Base-by-base conservation (phyloP, 2,888 invertebrate species). In the Cremastobaeus sp. region DNA sequence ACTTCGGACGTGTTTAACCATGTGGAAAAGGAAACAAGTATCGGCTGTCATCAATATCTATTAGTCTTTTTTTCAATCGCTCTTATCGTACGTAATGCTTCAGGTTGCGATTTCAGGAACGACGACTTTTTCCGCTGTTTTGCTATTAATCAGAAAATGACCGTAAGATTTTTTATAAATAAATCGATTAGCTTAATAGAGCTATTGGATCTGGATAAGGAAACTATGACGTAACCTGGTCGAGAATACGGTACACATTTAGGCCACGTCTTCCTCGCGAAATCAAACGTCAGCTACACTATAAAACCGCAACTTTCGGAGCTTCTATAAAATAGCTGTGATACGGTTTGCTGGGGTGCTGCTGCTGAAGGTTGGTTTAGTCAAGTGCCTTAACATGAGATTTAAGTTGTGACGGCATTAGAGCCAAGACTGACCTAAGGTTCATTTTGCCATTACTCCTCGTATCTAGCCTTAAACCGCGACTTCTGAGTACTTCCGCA, bases 321-420 rank as follows among this genome's bases (percentile, higher is more conserved):
- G 55, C 37, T 57, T 59, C 37, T 37, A 28, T 35, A 65, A 65
- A 65, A 52, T 34, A 28, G 30, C 37, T 47, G 34, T 43, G 32
- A 41, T 69, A 52, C 37, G 68, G 45, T 65, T 69, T 52, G 15
- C 43, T 11, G n/a, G 39, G 12, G 41, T 9, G 34, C 55, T 57
- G 66, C 39, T 37, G 57, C 39, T 55, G 62, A 62, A 52, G 54
- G 62, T 62, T 55, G 28, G 41, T 60, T 52, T 60, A 60, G 52
- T 43, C 68, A 32, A 39, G 37, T 43, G 47, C 50, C 57, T 59
- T 69, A 50, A 68, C 34, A 50, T 43, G 52, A 68, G 68, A 43
- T 52, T 45, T 45, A 52, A 55, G 64, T 64, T 57, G 57, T 43
- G 70, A 57, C 35, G 70, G 64, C 64, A 64, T 57, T 39, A 30